Evolutionary conservation across 2,797 vertebrate species (phyloP).

Genomic region (Myotis myotis): DNA sequence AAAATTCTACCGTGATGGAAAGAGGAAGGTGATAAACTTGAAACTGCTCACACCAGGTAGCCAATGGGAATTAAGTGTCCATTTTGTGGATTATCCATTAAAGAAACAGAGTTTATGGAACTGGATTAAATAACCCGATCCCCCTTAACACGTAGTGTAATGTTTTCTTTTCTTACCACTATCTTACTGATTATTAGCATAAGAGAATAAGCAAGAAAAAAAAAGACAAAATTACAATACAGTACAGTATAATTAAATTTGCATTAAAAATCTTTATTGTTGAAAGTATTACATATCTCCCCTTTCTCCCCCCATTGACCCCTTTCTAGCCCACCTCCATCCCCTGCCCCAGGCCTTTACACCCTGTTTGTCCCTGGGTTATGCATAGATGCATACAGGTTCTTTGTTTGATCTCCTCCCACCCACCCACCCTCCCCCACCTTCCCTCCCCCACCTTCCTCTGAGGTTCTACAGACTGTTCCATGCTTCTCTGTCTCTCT

Average conservation of each 20-base stretch:
- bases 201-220: not conserved
- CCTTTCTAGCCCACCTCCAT: no score
- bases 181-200: not conserved
- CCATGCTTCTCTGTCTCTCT: no score
- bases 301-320: no score
- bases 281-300: no score
- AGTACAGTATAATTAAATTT: not conserved
- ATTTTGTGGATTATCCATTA: not conserved
- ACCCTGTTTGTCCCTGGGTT: no score
- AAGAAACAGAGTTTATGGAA: slow-evolving; percentile 11
- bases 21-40: slow-evolving; percentile 63
- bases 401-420: no score
- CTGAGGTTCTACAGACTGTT: no score
- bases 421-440: no score
- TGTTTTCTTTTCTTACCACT: not conserved
- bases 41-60: not conserved
- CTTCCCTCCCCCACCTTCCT: no score
- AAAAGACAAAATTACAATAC: not conserved
- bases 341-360: no score
- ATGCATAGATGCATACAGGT: no score
- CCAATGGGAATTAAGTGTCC: slow-evolving; percentile 8
- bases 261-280: no score
- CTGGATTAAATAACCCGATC: not conserved
- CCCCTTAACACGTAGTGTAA: not conserved
- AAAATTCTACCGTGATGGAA: slow-evolving; percentile 59